Evolutionary conservation across 2,113 vertebrate species (phyloP).

Genomic region (Gobius niger): DNA sequence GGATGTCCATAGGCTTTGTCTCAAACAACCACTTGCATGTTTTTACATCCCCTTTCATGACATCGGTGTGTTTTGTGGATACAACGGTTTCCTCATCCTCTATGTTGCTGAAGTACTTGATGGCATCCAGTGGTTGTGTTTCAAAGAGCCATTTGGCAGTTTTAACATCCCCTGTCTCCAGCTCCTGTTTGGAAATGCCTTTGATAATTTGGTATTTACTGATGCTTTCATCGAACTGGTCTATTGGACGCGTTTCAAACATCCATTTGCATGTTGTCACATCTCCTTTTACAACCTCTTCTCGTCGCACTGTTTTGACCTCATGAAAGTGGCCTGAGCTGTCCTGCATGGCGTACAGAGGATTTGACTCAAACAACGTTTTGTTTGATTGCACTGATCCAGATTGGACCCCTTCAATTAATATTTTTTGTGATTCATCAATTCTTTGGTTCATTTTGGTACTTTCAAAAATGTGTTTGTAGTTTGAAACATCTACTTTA

Average conservation of each 20-base stretch:
- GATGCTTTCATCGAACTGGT: conserved; percentile 87
- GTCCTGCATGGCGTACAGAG: conserved; percentile 88
- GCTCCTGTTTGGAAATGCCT: conserved; percentile 89
- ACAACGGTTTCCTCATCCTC: conserved; percentile 79
- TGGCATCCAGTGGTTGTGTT: conserved; percentile 89
- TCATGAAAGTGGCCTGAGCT: conserved; percentile 86
- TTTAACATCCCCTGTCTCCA: conserved; percentile 89
- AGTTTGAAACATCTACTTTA: conserved; percentile 84
- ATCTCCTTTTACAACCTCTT: conserved; percentile 89
- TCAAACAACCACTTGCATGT: conserved; percentile 92
- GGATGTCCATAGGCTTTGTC: conserved; percentile 86
- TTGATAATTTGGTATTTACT: conserved; percentile 86
- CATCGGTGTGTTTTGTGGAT: conserved; percentile 62
- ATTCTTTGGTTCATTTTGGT: conserved; percentile 71
- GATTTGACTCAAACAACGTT: conserved; percentile 85
- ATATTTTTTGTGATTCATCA: conserved; percentile 81
- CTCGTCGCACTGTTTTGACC: conserved; percentile 86
- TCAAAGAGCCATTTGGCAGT: conserved; percentile 94
- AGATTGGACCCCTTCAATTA: conserved; percentile 82
- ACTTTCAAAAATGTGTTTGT: conserved; percentile 85
- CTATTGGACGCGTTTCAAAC: conserved; percentile 91
- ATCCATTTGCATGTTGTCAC: conserved; percentile 90
- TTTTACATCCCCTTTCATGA: conserved; percentile 87
- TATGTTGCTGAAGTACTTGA: conserved; percentile 84
- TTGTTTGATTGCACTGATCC: conserved; percentile 86